Conservation (phyloP, 2,113 vertebrate species). For the Gambusia affinis region DNA sequence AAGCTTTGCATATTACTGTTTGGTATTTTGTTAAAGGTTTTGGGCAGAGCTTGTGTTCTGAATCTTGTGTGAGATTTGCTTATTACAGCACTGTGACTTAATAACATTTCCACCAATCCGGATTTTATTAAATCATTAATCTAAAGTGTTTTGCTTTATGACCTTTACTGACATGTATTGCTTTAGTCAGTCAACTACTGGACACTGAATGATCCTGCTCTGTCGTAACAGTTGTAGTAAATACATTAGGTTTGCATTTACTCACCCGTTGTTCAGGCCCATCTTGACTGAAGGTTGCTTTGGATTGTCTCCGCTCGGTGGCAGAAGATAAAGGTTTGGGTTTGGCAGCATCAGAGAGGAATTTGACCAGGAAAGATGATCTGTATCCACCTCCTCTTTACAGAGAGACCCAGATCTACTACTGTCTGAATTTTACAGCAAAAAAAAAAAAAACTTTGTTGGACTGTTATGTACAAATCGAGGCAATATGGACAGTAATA, state of each 20-base stretch:
- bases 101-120: too few relatives aligned
- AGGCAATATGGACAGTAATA: not conserved
- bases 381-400: slow-evolving; percentile 44
- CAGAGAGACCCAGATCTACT: slow-evolving; percentile 14
- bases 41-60: too few relatives aligned
- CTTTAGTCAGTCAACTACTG: too few relatives aligned
- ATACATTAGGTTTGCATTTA: not conserved
- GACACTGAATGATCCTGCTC: not conserved
- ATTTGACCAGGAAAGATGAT: slow-evolving; percentile 5
- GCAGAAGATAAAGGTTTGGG: slow-evolving; percentile 15
- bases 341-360: slow-evolving; percentile 12
- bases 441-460: not conserved
- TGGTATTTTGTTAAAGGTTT: too few relatives aligned
- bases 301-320: slow-evolving; percentile 11
- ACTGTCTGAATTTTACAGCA: slow-evolving; percentile 14
- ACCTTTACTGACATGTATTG: too few relatives aligned
- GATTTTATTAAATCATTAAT: too few relatives aligned
- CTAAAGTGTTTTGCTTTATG: too few relatives aligned
- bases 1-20: too few relatives aligned
- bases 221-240: not conserved
- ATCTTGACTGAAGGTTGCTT: slow-evolving; percentile 29
- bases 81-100: too few relatives aligned
- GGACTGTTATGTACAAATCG: not conserved
- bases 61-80: too few relatives aligned
- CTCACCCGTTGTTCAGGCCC: slow-evolving; percentile 49